Evolutionary conservation across 1,140 invertebrate genomes (phyloP).

Genomic region (Bombus balteatus): DNA sequence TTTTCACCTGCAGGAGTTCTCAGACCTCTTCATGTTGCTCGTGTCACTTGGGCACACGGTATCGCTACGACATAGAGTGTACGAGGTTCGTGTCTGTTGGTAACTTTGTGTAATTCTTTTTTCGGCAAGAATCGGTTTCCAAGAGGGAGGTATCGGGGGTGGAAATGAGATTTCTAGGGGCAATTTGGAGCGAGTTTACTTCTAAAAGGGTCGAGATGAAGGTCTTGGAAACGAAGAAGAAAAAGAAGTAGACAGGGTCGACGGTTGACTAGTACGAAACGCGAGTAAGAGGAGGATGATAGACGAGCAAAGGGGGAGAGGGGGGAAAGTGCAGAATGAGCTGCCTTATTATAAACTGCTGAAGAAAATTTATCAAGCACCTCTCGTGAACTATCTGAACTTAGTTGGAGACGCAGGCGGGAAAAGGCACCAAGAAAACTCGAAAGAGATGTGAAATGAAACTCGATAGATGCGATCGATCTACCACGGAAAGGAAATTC

Average conservation of each 20-base stretch:
- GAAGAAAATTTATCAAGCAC: slow-evolving; percentile 26
- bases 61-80: slow-evolving; percentile 16
- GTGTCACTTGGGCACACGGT: not conserved
- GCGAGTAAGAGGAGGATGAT: not conserved
- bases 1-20: not conserved
- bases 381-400: slow-evolving; percentile 20
- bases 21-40: not conserved
- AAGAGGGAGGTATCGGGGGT: not conserved
- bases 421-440: not conserved
- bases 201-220: slow-evolving; percentile 55
- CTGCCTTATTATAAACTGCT: slow-evolving; percentile 54
- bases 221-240: slow-evolving; percentile 34
- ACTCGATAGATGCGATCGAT: not conserved
- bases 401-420: not conserved
- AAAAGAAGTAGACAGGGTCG: slow-evolving; percentile 30
- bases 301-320: not conserved
- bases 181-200: slow-evolving; percentile 67
- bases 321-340: slow-evolving; percentile 25
- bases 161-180: slow-evolving; percentile 68
- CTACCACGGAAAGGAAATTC: not conserved
- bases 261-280: slow-evolving; percentile 9
- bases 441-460: not conserved
- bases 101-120: slow-evolving; percentile 47
- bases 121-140: slow-evolving; percentile 39
- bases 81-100: slow-evolving; percentile 4